Evolutionary conservation across 2,888 invertebrate species (phyloP).

Genomic region (Hypomecis atomaria): DNA sequence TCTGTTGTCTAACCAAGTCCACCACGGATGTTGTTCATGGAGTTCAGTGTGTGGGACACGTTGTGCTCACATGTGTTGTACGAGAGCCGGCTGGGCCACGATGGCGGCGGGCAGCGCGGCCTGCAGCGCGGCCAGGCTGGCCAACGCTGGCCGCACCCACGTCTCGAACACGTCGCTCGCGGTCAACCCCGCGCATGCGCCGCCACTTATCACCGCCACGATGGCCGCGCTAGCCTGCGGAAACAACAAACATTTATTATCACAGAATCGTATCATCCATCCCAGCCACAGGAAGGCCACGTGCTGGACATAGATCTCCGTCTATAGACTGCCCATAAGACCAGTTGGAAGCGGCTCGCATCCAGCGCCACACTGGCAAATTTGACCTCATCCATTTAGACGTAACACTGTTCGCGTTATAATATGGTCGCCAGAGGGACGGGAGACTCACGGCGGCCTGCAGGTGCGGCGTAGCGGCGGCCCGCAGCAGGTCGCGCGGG

Average conservation of each 20-base stretch:
- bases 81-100: not conserved
- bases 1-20: too few relatives aligned
- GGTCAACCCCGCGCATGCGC: not conserved
- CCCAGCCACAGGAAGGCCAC: too few relatives aligned
- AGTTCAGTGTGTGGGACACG: not conserved
- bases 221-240: slow-evolving; percentile 16
- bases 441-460: too few relatives aligned
- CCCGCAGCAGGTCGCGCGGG: too few relatives aligned
- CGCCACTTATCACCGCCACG: slow-evolving; percentile 8
- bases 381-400: too few relatives aligned
- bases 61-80: slow-evolving; percentile 12
- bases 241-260: not conserved
- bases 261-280: too few relatives aligned
- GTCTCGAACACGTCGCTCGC: not conserved
- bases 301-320: too few relatives aligned
- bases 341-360: too few relatives aligned
- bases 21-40: not conserved
- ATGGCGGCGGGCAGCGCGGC: slow-evolving; percentile 8
- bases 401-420: too few relatives aligned
- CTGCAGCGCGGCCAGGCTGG: slow-evolving; percentile 3
- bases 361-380: too few relatives aligned
- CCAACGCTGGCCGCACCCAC: slow-evolving; percentile 23
- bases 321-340: not conserved
- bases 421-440: too few relatives aligned
- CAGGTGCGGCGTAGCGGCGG: too few relatives aligned